phyloP scores from a whole-genome alignment of 2,113 vertebrate genomes.

The Sturnus vulgaris region DNA sequence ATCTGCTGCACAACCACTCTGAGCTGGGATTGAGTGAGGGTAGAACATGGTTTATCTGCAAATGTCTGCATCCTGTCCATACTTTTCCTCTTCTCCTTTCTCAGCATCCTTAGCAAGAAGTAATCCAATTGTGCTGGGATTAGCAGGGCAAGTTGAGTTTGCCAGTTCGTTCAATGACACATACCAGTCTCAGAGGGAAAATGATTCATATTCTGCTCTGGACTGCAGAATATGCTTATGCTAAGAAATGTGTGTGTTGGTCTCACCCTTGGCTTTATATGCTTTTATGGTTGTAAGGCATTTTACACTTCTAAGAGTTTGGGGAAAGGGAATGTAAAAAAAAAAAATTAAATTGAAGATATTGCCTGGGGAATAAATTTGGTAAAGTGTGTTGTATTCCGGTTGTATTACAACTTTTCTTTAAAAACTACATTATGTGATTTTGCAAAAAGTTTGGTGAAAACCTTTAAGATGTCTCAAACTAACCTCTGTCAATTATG shows the following conservation, averaged over 20 bases:
- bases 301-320: background rate
- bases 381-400: background rate
- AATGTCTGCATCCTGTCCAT: background rate
- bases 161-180: background rate
- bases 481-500: background rate
- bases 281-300: background rate
- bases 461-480: background rate
- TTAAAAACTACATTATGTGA: background rate
- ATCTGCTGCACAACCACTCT: background rate
- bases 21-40: accelerated
- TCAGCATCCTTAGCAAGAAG: background rate
- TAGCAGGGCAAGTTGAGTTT: background rate
- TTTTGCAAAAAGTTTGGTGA: background rate
- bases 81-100: background rate
- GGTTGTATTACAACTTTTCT: background rate
- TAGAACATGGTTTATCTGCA: background rate
- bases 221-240: background rate
- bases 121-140: background rate
- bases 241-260: background rate
- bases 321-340: background rate
- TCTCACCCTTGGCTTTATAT: background rate
- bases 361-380: background rate
- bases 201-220: background rate
- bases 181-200: background rate
- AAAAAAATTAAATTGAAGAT: background rate